Conservation (phyloP, 53 echinoderm and acorn worm species). For the Stichopus horrens region DNA sequence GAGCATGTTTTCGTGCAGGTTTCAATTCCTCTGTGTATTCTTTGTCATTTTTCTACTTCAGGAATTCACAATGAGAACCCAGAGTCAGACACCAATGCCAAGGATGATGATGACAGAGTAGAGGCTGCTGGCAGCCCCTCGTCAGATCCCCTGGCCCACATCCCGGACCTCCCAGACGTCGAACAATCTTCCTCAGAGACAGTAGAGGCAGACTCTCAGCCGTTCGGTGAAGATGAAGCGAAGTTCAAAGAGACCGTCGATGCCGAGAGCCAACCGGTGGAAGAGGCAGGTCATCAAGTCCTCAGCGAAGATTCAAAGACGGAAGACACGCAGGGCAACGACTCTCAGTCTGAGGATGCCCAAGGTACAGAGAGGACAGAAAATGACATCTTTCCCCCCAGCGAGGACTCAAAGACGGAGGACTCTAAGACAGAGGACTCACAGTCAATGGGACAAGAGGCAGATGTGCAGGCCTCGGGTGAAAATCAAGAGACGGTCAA, state of each 20-base stretch:
- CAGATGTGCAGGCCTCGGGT: background rate
- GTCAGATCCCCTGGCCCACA: constrained; percentile 44
- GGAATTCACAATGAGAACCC: constrained; percentile 40
- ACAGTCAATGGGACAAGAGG: background rate
- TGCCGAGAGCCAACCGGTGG: constrained; percentile 22
- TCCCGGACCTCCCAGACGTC: constrained; percentile 57
- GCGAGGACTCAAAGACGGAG: background rate
- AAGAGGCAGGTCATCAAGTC: constrained; percentile 55
- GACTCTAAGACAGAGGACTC: constrained; percentile 11
- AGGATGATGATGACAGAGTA: constrained; percentile 4
- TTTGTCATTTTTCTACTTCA: background rate
- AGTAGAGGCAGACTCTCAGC: constrained; percentile 44
- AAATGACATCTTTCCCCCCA: background rate
- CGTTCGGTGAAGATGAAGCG: background rate
- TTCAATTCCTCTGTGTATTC: too few relatives aligned
- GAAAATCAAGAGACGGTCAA: constrained; percentile 28
- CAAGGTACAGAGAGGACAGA: constrained; percentile 41
- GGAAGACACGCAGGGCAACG: constrained; percentile 13
- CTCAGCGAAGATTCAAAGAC: constrained; percentile 28
- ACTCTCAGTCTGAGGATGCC: constrained; percentile 28
- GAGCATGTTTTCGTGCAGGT: too few relatives aligned
- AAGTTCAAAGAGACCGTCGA: background rate
- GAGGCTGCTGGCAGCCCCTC: constrained; percentile 26
- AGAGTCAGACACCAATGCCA: constrained; percentile 15
- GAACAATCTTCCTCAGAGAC: constrained; percentile 27